Conservation (phyloP, 2,797 vertebrate genomes). For the Darevskia mixta region DNA sequence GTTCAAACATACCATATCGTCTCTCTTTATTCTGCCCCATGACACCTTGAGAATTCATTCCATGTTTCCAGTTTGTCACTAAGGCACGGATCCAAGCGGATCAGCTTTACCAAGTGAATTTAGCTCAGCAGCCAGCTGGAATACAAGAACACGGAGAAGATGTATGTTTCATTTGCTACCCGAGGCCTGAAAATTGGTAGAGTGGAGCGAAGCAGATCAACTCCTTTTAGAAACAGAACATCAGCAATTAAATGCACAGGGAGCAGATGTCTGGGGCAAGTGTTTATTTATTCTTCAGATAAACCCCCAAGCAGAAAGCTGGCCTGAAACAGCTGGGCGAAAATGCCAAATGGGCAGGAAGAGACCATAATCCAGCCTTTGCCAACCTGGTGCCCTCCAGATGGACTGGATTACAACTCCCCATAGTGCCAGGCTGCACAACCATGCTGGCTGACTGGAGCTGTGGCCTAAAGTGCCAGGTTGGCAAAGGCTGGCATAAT, state of each 20-base stretch:
- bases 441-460: too few relatives aligned
- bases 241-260: slow-evolving; percentile 13
- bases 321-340: not conserved
- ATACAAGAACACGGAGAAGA: not conserved
- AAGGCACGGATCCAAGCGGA: not conserved
- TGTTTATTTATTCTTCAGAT: slow-evolving; percentile 19
- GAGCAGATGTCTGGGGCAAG: slow-evolving; percentile 15
- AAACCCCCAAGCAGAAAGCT: not conserved
- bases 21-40: not conserved
- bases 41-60: not conserved
- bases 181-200: not conserved
- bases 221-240: not conserved
- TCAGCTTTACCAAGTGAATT: not conserved
- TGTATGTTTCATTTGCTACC: not conserved
- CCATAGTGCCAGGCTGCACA: too few relatives aligned
- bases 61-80: not conserved
- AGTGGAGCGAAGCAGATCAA: not conserved
- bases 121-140: not conserved
- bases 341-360: not conserved
- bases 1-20: not conserved
- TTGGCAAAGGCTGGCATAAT: too few relatives aligned
- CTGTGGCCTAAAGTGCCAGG: too few relatives aligned
- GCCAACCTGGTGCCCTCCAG: not conserved
- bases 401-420: too few relatives aligned
- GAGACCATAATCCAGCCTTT: not conserved